Conservation (phyloP, 2,888 invertebrate species). For the Fragum whitleyi region DNA sequence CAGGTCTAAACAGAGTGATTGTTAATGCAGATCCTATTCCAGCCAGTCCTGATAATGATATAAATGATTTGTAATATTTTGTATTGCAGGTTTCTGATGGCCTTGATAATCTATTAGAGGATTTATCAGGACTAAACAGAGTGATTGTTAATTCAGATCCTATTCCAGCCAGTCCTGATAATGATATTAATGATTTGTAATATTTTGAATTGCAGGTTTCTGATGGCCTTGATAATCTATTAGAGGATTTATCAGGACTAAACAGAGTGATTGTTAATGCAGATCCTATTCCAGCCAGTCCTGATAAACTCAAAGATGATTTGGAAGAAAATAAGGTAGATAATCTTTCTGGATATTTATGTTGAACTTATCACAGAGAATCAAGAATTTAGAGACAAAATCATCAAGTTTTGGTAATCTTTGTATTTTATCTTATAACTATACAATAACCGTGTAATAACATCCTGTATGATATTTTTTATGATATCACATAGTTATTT, state of each 20-base stretch:
- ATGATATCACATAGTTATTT: too few species aligned
- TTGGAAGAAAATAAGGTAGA: slow-evolving; percentile 82
- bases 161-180: slow-evolving; percentile 81
- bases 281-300: slow-evolving; percentile 83
- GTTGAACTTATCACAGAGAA: too few species aligned
- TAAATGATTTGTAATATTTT: slow-evolving; percentile 72
- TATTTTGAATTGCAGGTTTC: slow-evolving; percentile 70
- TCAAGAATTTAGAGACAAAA: too few species aligned
- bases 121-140: slow-evolving; percentile 81
- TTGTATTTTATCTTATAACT: too few species aligned
- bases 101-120: slow-evolving; percentile 82
- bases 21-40: slow-evolving; percentile 83
- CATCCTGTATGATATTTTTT: too few species aligned
- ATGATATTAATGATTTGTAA: slow-evolving; percentile 80
- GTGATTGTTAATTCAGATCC: slow-evolving; percentile 82
- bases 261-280: slow-evolving; percentile 81
- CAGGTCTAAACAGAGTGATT: slow-evolving; percentile 80
- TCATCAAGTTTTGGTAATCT: too few species aligned
- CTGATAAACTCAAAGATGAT: slow-evolving; percentile 82
- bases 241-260: slow-evolving; percentile 82
- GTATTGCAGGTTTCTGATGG: slow-evolving; percentile 43
- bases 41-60: slow-evolving; percentile 80
- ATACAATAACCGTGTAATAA: too few species aligned
- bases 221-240: slow-evolving; percentile 82
- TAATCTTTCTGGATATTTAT: too few species aligned